Percentiles rank a stretch among this genome's conserved stretches.
These are phyloP conservation scores for Galendromus occidentalis DNA, from an alignment of 1,140 invertebrate species.

Conservation along the genomic window DNA sequence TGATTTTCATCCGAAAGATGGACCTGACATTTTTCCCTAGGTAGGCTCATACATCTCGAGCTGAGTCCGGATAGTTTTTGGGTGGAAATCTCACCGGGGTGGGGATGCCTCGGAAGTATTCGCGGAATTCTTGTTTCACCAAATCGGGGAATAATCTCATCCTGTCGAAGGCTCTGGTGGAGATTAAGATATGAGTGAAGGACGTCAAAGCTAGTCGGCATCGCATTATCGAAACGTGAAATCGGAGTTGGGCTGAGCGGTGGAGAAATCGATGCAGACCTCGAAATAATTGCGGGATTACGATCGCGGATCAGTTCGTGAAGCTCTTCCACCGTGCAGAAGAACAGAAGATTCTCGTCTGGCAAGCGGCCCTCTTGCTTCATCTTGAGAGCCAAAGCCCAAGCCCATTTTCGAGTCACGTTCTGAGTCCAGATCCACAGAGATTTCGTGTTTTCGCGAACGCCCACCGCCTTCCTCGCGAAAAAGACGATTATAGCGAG, in stretches of 20 bases:
- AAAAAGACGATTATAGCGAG: neutral
- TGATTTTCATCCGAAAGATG: too few relatives aligned
- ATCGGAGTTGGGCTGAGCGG: neutral
- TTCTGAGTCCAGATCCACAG: constrained; percentile 31
- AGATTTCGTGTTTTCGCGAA: constrained; percentile 19
- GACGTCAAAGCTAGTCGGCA: neutral
- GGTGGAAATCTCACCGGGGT: neutral
- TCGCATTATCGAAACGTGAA: neutral
- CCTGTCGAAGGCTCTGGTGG: constrained; percentile 41
- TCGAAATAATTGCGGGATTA: constrained; percentile 38
- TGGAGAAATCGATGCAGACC: neutral
- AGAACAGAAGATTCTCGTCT: constrained; percentile 42
- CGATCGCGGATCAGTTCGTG: constrained; percentile 34
- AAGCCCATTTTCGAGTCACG: constrained; percentile 38
- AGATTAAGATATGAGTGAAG: neutral
- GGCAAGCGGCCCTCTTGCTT: constrained; percentile 42
- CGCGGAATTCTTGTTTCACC: constrained; percentile 39
- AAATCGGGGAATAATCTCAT: constrained; percentile 36
- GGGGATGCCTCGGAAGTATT: constrained; percentile 21
- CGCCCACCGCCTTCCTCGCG: neutral
- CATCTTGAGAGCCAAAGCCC: constrained; percentile 37
- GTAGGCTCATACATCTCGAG: neutral
- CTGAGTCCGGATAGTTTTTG: too few relatives aligned
- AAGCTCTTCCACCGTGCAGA: constrained; percentile 45
- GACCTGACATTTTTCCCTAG: too few relatives aligned